A percentile compares a stretch with the other conserved stretches of the same genome.
Conservation (phyloP, 2,113 vertebrate genomes). For the Eretmodus cyanostictus region DNA sequence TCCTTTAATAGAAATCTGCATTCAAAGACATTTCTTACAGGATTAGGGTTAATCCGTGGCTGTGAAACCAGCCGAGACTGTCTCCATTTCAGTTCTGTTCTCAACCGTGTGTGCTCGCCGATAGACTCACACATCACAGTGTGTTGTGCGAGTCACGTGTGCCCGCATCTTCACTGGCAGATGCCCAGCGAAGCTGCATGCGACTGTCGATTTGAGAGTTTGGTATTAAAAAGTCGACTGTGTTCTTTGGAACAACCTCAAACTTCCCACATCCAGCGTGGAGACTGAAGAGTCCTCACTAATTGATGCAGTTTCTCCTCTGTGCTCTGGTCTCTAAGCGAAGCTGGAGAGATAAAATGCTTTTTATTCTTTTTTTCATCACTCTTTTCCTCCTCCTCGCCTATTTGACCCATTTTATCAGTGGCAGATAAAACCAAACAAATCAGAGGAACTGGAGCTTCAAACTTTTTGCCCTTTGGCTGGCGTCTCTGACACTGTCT, state of each 20-base stretch:
- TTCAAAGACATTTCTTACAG: conserved; percentile 47
- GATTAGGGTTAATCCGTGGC: conserved; percentile 52
- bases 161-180: neutral
- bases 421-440: conserved; percentile 42
- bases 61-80: conserved; percentile 41
- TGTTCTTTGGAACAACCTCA: conserved; percentile 28
- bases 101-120: neutral
- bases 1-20: conserved; percentile 34
- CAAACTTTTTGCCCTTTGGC: conserved; percentile 12
- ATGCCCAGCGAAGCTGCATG: neutral
- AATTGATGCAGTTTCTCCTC: conserved; percentile 23
- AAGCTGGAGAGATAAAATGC: conserved; percentile 10
- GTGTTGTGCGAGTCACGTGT: neutral
- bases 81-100: conserved; percentile 16
- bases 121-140: neutral
- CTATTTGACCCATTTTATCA: conserved; percentile 56
- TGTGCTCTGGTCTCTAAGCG: neutral
- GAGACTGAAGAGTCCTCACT: neutral
- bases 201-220: neutral
- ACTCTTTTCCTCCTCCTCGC: conserved; percentile 4
- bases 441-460: conserved; percentile 16
- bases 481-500: neutral
- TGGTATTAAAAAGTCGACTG: conserved; percentile 23
- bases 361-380: conserved; percentile 15
- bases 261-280: neutral